A percentile compares a stretch with the other conserved stretches of the same genome.
phyloP scores from a whole-genome alignment of 2,888 invertebrate species.

The Strigamia crassipes region DNA sequence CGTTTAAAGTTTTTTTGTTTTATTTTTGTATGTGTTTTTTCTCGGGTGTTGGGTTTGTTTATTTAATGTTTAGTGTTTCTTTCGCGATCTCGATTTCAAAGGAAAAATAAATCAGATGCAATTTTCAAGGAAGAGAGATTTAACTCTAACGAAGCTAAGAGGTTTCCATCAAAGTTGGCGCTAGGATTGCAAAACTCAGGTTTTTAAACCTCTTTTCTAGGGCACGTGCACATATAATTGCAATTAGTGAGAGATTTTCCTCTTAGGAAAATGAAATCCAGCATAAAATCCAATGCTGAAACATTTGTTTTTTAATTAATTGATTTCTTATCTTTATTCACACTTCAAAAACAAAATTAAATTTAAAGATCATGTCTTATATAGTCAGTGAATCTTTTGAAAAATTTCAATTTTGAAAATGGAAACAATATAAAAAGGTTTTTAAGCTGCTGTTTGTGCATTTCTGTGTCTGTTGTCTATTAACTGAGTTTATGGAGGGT shows the following conservation, averaged over 20 bases:
- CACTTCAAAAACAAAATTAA: neutral
- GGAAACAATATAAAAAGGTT: too few species aligned
- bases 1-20: too few species aligned
- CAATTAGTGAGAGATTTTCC: constrained; percentile 22
- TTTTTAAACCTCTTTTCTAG: constrained; percentile 30
- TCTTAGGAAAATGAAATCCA: neutral
- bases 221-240: constrained; percentile 15
- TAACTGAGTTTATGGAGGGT: too few species aligned
- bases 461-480: too few species aligned
- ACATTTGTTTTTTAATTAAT: constrained; percentile 2
- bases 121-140: neutral
- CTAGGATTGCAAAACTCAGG: constrained; percentile 26
- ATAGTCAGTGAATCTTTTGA: too few species aligned
- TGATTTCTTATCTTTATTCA: neutral
- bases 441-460: too few species aligned
- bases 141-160: constrained; percentile 40
- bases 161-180: constrained; percentile 39
- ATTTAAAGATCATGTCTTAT: too few species aligned
- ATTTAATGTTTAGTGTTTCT: neutral
- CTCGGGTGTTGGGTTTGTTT: neutral
- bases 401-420: too few species aligned
- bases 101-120: constrained; percentile 18
- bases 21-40: neutral
- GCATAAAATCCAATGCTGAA: neutral
- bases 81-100: neutral